Evolutionary conservation across 1,140 invertebrate genomes (phyloP).

Genomic region (Drosophila dunni): DNA sequence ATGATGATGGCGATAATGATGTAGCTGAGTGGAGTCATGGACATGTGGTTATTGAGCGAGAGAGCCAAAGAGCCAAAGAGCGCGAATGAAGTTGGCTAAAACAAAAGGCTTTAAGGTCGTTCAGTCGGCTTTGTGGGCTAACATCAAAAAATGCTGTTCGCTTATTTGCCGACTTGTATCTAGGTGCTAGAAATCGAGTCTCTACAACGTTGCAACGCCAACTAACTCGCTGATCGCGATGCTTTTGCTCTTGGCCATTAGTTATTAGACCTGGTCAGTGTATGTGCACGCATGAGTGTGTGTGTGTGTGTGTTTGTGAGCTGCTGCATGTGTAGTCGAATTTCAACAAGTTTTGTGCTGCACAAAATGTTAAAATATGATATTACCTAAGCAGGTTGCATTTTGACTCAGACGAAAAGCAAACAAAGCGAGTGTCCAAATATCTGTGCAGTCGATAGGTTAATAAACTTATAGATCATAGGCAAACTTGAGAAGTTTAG

Average conservation of each 20-base stretch:
- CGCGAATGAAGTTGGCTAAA: conserved; percentile 3
- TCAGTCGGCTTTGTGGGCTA: conserved; percentile 8
- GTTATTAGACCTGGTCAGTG: conserved; percentile 65
- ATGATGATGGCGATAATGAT: not conserved
- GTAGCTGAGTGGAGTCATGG: not conserved
- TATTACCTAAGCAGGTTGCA: conserved; percentile 77
- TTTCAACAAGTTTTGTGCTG: conserved; percentile 72
- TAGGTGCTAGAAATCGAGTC: conserved; percentile 76
- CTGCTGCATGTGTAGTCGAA: conserved; percentile 39
- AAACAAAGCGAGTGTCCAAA: conserved; percentile 52
- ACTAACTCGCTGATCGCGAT: conserved; percentile 37
- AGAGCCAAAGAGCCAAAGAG: not conserved
- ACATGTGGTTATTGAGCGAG: not conserved
- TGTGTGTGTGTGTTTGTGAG: conserved; percentile 12
- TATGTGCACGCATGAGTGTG: not conserved
- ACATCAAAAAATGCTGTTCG: conserved; percentile 8
- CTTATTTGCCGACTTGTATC: conserved; percentile 35
- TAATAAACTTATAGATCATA: conserved; percentile 52
- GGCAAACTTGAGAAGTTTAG: not conserved
- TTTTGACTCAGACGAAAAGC: conserved; percentile 32
- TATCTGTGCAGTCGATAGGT: conserved; percentile 58
- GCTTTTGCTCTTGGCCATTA: conserved; percentile 65
- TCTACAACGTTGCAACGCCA: conserved; percentile 62
- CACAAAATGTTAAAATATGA: conserved; percentile 72
- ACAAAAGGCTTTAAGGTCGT: conserved; percentile 48